phyloP scores from a whole-genome alignment of 37 sponge, comb jelly and placozoan genomes.

The Oopsacas minuta region DNA sequence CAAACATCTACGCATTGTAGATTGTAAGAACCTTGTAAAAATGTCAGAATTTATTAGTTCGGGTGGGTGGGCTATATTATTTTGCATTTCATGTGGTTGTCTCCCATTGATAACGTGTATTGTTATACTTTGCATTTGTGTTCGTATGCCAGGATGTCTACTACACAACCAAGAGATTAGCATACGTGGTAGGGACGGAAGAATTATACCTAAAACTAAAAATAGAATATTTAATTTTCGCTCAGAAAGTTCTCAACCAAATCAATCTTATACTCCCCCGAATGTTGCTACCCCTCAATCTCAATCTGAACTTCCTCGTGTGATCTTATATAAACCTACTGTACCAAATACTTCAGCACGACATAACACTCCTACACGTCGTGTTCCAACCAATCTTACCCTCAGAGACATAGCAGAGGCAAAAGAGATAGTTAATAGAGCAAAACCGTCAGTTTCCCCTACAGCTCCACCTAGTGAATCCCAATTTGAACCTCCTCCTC shows the following conservation, averaged over 20 bases:
- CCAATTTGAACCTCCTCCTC: background rate
- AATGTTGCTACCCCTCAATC: background rate
- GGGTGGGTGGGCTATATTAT: background rate
- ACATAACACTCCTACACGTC: background rate
- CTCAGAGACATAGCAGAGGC: constrained; percentile 5
- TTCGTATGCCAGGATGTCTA: background rate
- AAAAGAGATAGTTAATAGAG: background rate
- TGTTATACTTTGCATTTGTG: background rate
- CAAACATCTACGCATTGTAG: no score
- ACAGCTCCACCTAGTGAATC: background rate
- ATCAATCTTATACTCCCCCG: background rate
- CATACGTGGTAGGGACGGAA: background rate
- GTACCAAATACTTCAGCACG: background rate
- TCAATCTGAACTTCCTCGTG: background rate
- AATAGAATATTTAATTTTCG: background rate
- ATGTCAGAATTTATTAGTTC: background rate
- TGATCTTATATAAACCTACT: background rate
- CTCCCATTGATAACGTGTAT: background rate
- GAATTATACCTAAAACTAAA: background rate
- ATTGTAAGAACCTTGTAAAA: no score
- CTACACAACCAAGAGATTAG: background rate
- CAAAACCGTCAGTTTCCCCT: background rate
- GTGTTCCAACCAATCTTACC: background rate
- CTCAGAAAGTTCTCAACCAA: background rate
- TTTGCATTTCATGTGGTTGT: background rate